Conservation (phyloP, 2,113 vertebrate genomes). For the Cygnus atratus region DNA sequence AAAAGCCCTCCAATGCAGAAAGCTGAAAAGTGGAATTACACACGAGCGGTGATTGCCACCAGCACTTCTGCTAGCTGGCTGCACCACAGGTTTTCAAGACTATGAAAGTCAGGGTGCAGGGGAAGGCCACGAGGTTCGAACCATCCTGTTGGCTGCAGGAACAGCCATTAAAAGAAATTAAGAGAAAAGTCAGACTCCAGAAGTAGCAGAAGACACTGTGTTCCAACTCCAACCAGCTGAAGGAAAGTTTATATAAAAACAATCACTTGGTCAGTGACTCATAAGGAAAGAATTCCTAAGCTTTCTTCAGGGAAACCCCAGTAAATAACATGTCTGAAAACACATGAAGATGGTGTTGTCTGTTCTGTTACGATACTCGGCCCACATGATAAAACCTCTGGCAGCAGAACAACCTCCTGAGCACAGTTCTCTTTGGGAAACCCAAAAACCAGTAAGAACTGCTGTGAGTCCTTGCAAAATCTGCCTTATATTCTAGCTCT, state of each 20-base stretch:
- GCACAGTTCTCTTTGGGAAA: slow-evolving; percentile 64
- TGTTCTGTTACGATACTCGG: slow-evolving; percentile 43
- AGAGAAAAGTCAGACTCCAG: slow-evolving; percentile 23
- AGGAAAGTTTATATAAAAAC: slow-evolving; percentile 81
- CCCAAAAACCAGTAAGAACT: slow-evolving; percentile 50
- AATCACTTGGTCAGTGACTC: slow-evolving; percentile 77
- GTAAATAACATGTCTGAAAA: slow-evolving; percentile 77
- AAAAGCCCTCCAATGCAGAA: not conserved
- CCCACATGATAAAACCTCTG: slow-evolving; percentile 71
- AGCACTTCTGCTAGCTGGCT: not conserved
- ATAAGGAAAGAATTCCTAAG: slow-evolving; percentile 75
- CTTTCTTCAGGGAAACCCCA: slow-evolving; percentile 83
- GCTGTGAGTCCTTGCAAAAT: slow-evolving; percentile 12
- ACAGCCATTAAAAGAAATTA: slow-evolving; percentile 65
- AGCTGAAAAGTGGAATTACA: not conserved
- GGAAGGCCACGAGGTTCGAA: slow-evolving; percentile 29
- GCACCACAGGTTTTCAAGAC: not conserved
- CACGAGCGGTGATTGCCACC: not conserved
- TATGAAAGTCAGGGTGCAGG: not conserved
- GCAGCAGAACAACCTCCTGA: slow-evolving; percentile 39
- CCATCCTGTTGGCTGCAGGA: slow-evolving; percentile 12
- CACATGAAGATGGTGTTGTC: slow-evolving; percentile 71
- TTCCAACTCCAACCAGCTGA: slow-evolving; percentile 78
- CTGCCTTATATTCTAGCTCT: slow-evolving; percentile 31
- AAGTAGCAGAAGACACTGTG: slow-evolving; percentile 61